phyloP scores from a whole-genome alignment of 2,888 invertebrate genomes.

The Hoplodrina blanda region DNA sequence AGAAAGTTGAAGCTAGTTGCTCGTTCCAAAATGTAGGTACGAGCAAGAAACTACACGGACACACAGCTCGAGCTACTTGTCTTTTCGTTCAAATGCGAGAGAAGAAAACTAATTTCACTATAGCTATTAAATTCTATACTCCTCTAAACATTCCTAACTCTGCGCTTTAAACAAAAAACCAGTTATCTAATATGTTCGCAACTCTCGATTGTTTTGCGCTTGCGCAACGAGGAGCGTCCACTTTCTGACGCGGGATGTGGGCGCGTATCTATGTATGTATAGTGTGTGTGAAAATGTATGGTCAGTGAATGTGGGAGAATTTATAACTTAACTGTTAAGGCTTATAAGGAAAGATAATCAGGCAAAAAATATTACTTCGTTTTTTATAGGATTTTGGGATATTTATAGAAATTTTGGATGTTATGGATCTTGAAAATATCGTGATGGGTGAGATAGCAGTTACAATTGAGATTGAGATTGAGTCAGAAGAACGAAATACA shows the following conservation, averaged over 20 bases:
- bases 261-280: conserved; percentile 53
- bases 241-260: conserved; percentile 70
- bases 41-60: too few species aligned
- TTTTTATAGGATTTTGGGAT: too few species aligned
- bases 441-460: too few species aligned
- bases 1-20: too few species aligned
- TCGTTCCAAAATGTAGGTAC: too few species aligned
- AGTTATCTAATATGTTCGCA: conserved; percentile 83
- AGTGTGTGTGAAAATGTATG: conserved; percentile 50
- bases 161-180: conserved; percentile 74
- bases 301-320: conserved; percentile 28
- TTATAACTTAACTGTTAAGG: background rate
- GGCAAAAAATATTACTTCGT: background rate
- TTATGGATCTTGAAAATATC: too few species aligned
- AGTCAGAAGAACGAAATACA: too few species aligned
- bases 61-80: too few species aligned
- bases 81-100: too few species aligned
- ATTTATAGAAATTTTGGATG: too few species aligned
- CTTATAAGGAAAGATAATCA: background rate
- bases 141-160: conserved; percentile 65
- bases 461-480: too few species aligned
- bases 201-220: conserved; percentile 84
- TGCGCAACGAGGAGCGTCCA: conserved; percentile 83
- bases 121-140: background rate
- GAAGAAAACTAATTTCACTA: too few species aligned